Evolutionary conservation across 2,888 invertebrate species (phyloP).

Genomic region (Galeruca laticollis): DNA sequence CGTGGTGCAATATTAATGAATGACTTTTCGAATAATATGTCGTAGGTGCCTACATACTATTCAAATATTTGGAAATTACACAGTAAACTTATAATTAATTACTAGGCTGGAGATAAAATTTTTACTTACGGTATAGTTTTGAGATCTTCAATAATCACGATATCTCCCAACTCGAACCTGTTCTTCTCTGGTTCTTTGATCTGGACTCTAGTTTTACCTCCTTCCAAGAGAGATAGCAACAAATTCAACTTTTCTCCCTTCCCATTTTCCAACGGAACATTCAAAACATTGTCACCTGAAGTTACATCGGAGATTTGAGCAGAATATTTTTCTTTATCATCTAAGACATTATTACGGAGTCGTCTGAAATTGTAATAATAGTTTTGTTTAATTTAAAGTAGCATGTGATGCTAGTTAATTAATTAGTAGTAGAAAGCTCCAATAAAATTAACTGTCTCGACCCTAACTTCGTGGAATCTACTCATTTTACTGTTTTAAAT

Average conservation of each 20-base stretch:
- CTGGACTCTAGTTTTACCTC: slow-evolving; percentile 36
- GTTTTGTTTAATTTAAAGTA: not conserved
- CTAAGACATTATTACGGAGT: slow-evolving; percentile 23
- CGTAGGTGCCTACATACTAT: no score
- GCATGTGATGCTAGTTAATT: not conserved
- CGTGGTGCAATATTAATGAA: no score
- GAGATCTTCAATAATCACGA: slow-evolving; percentile 42
- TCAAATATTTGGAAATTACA: no score
- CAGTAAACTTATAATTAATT: not conserved
- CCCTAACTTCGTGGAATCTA: no score
- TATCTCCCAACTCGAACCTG: slow-evolving; percentile 43
- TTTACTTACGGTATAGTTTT: slow-evolving; percentile 37
- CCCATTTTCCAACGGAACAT: slow-evolving; percentile 36
- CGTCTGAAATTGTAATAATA: slow-evolving; percentile 17
- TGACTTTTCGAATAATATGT: no score
- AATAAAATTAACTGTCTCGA: no score
- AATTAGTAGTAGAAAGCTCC: not conserved
- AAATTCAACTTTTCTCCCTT: slow-evolving; percentile 31
- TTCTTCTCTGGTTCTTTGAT: slow-evolving; percentile 32
- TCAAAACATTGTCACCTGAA: slow-evolving; percentile 17
- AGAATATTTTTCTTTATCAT: slow-evolving; percentile 21
- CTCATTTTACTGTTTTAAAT: no score
- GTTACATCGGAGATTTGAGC: slow-evolving; percentile 14
- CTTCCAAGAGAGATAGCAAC: slow-evolving; percentile 35
- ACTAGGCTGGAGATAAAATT: not conserved